phyloP scores from a whole-genome alignment of 2,888 invertebrate species.

The Eupithecia subumbrata region DNA sequence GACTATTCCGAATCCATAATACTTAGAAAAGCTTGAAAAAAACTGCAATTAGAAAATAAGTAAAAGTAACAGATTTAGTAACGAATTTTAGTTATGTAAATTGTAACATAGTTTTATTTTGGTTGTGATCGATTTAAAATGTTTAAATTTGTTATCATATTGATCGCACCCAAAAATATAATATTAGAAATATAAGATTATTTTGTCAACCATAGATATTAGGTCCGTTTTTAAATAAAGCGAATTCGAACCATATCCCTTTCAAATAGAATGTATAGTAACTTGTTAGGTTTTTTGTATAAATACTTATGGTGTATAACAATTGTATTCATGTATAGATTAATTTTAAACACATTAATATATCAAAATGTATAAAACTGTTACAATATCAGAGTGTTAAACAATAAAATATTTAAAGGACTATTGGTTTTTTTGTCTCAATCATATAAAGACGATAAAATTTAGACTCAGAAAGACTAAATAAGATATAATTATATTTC shows the following conservation, averaged over 20 bases:
- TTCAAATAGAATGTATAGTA: constrained; percentile 9
- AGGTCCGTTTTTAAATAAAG: neutral
- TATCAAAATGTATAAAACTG: constrained; percentile 45
- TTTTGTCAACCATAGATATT: neutral
- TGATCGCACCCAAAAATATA: constrained; percentile 76
- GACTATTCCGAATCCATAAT: neutral
- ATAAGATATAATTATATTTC: too few relatives aligned
- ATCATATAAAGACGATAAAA: too few relatives aligned
- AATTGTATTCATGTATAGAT: constrained; percentile 34
- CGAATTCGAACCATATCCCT: neutral
- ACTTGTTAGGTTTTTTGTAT: constrained; percentile 15
- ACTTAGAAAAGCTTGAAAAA: neutral
- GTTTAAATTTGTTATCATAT: constrained; percentile 46
- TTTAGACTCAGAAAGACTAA: too few relatives aligned
- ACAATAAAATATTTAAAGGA: constrained; percentile 43
- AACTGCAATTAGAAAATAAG: neutral
- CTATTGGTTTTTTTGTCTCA: constrained; percentile 14
- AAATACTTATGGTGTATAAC: constrained; percentile 23
- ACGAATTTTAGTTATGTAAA: constrained; percentile 13
- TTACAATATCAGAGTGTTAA: constrained; percentile 38
- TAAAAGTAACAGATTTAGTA: neutral
- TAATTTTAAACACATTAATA: constrained; percentile 38
- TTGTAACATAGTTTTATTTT: constrained; percentile 57
- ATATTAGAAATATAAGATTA: neutral
- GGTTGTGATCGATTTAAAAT: constrained; percentile 77